Evolutionary conservation across 2,113 vertebrate species (phyloP), one percentile per base, ranked within the genome.

Genomic region (Burhinus bistriatus): DNA sequence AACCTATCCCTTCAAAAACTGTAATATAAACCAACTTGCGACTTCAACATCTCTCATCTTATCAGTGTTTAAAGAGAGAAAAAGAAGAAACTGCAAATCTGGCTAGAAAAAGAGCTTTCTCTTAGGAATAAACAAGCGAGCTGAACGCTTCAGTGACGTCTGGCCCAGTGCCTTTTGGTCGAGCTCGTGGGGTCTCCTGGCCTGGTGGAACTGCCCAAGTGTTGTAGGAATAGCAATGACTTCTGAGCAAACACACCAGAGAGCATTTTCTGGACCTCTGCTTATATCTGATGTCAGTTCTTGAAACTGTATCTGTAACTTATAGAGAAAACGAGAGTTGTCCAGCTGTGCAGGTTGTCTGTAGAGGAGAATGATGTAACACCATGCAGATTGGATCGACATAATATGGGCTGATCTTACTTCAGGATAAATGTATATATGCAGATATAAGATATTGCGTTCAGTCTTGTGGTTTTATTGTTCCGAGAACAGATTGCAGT

Each of bases 1-100:
- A 97, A 95, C 85, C 19, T 62, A 94, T 96, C 87, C 84, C 75
- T 90, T 70, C 87, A 66, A 54, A 91, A 94, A 30, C 42, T 59
- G 82, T 86, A 69, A 59, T 36, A 30, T 54, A 81, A 89, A 83
- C 45, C 45, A 62, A 54, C 40, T 15, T 42, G 30, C 29, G 16
- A 7, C 84, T 91, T 77, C 78, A 69, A 42, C 58, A 23, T 81
- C 75, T 95, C 71, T 93, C 71, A 34, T 58, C 38, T 89, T 90
- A 89, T 68, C 84, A 64, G 75, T 58, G 29, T 51, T 80, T 83
- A 80, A 68, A 93, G 58, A 62, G 64, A 77, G 70, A 78, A 83
- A 77, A 83, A 90, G 44, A 71, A 84, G 45, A 69, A 87, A 69
- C 40, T 72, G 78, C 49, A 55, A 70, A 64, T 62, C 66, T 95